Conservation (phyloP, 1,140 invertebrate genomes). For the Copidosoma floridanum region DNA sequence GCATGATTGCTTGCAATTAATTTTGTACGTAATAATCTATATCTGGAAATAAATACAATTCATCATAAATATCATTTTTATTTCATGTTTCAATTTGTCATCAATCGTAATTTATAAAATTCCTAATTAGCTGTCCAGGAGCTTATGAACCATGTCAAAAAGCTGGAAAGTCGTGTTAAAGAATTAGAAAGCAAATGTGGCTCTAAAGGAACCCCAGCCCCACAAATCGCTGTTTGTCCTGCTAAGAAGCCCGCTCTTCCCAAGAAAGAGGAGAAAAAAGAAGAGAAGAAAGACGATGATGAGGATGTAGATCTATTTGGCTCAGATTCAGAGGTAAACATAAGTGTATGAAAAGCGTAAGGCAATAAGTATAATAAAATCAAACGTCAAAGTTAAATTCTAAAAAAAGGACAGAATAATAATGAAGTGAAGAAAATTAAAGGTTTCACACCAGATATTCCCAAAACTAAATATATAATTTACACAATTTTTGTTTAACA, state of each 20-base stretch:
- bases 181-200: conserved; percentile 28
- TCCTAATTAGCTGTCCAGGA: conserved; percentile 37
- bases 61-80: not conserved
- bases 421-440: too few species aligned
- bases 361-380: not conserved
- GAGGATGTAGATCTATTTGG: conserved; percentile 88
- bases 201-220: not conserved
- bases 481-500: too few species aligned
- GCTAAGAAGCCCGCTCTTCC: conserved; percentile 37
- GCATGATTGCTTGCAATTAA: too few species aligned
- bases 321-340: conserved; percentile 74
- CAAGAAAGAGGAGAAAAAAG: conserved; percentile 48
- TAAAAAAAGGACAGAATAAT: too few species aligned
- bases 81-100: not conserved
- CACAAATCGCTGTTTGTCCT: conserved; percentile 28
- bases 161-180: conserved; percentile 34
- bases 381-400: too few species aligned
- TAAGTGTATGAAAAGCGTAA: not conserved
- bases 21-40: too few species aligned
- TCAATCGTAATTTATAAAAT: too few species aligned
- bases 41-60: not conserved
- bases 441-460: conserved; percentile 47
- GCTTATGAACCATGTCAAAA: conserved; percentile 33
- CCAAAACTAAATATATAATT: conserved; percentile 28
- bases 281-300: conserved; percentile 61